These are phyloP conservation scores for Fringilla coelebs DNA, from an alignment of 2,797 vertebrate genomes.

Conservation along the genomic window DNA sequence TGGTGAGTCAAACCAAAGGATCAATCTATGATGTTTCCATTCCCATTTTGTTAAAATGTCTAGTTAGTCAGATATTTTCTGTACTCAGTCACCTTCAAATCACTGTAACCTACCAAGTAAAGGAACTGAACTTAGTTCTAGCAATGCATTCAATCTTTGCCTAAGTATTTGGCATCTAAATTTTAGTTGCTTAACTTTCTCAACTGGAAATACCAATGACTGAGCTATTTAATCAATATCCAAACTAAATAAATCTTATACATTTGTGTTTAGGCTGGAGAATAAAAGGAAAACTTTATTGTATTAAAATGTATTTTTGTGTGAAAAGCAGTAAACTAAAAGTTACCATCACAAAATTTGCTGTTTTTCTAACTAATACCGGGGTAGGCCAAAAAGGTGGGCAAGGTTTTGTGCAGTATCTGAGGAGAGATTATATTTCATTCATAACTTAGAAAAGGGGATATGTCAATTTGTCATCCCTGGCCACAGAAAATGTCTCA, in stretches of 20 bases:
- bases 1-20: not conserved
- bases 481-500: not conserved
- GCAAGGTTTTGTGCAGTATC: not conserved
- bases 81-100: not conserved
- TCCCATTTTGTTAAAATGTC: not conserved
- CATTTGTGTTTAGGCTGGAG: not conserved
- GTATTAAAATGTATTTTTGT: not conserved
- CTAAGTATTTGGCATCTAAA: not conserved
- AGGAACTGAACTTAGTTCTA: not conserved
- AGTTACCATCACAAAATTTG: not conserved
- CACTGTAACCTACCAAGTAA: not conserved
- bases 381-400: not conserved
- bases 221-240: not conserved
- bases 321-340: not conserved
- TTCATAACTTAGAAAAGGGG: not conserved
- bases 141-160: not conserved
- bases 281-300: not conserved
- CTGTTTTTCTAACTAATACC: not conserved
- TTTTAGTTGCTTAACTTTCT: not conserved
- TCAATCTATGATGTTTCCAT: not conserved
- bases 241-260: not conserved
- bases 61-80: not conserved
- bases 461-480: not conserved
- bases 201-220: not conserved
- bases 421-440: not conserved